These are phyloP conservation scores for Lycodopsis pacificus DNA, from an alignment of 2,797 vertebrate species.

Conservation along the genomic window DNA sequence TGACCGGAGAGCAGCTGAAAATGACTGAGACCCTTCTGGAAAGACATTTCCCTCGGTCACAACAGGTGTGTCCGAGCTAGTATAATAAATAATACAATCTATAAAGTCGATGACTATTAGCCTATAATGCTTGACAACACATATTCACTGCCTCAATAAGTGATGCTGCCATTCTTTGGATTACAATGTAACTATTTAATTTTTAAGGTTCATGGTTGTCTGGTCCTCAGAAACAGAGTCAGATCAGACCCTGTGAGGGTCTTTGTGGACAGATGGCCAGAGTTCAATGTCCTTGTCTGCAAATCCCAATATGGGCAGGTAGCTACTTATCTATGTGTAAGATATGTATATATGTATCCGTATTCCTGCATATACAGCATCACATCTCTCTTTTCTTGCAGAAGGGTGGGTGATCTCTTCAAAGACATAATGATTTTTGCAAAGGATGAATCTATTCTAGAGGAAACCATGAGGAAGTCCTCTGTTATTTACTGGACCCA, in stretches of 20 bases:
- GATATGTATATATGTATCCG: not conserved
- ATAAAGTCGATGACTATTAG: not conserved
- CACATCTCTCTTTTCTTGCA: slow-evolving; percentile 20
- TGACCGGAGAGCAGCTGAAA: too few species aligned
- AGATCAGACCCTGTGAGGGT: slow-evolving; percentile 41
- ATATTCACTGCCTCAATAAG: not conserved
- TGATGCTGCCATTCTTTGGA: not conserved
- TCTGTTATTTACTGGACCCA: slow-evolving; percentile 54
- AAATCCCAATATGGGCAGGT: slow-evolving; percentile 43
- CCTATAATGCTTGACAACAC: not conserved
- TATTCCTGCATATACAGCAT: not conserved
- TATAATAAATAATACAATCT: too few species aligned
- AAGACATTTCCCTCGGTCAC: too few species aligned
- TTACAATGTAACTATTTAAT: not conserved
- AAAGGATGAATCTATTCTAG: slow-evolving; percentile 51
- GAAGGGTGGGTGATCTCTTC: slow-evolving; percentile 47
- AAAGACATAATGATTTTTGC: slow-evolving; percentile 43
- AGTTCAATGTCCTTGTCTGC: slow-evolving; percentile 60
- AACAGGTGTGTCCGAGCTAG: too few species aligned
- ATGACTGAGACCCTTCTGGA: too few species aligned
- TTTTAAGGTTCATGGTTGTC: slow-evolving; percentile 35
- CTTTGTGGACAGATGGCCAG: slow-evolving; percentile 57
- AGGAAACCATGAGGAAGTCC: slow-evolving; percentile 44
- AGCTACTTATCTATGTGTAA: not conserved
- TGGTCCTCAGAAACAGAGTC: slow-evolving; percentile 10